Evolutionary conservation across 2,797 vertebrate species (phyloP), one percentile per base, ranked within the genome.

Genomic region (Ambastaia sidthimunki): DNA sequence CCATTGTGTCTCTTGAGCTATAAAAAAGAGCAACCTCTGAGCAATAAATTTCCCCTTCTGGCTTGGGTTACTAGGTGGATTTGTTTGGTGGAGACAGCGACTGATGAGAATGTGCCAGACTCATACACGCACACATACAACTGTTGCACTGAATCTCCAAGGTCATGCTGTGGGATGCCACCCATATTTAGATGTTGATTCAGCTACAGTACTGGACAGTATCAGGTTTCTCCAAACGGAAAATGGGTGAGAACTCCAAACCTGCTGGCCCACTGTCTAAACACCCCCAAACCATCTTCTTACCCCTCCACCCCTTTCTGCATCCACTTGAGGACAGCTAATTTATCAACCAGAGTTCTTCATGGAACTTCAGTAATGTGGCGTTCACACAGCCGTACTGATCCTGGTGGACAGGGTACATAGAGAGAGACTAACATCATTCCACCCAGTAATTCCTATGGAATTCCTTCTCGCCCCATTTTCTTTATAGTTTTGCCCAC

Each of bases 141-240:
- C 63, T 67, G 34, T 57, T 76, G 21, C 67, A 55, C 48, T 76
- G 10, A 44, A 44, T 54, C 62, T n/a, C 31, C 74, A 55, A 31
- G 28, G 34, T 25, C 52, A 76, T 31, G 52, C 18, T 31, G 11
- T 68, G 65, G 23, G 52, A 76, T 68, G 52, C 65, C 63, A 59
- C 63, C 11, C 63, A 57, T 68, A 57, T 68, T 76, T 76, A 68
- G 34, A 69, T 59, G 50, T 37, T 68, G 28, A 76, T 76, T 16
- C 37, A 55, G 13, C 48, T 76, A 44, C 31, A 34, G 60, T 23
- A 65, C 47, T 65, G n/a, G n/a, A 65, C 9, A 3, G 52, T 59
- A 31, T 76, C 34, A 31, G 11, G 65, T 76, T 76, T 69, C 74
- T 68, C 74, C 15, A 66, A 55, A 23, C 7, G 63, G 74, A 67